Percentiles rank a stretch among this genome's conserved stretches.
Conservation (phyloP, 2,113 vertebrate species). For the Danionella cerebrum region DNA sequence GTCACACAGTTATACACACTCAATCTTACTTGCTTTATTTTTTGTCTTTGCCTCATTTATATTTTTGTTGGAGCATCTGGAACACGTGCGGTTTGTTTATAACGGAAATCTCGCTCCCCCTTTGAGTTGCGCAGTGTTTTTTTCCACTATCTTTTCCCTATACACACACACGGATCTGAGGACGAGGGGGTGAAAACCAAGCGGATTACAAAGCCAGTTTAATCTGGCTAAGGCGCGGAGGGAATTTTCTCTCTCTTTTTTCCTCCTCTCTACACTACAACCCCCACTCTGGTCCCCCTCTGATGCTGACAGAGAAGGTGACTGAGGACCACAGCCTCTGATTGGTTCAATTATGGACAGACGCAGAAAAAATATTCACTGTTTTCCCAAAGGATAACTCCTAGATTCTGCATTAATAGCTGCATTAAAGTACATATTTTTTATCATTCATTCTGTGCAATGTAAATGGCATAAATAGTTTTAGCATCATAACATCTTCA, state of each 20-base stretch:
- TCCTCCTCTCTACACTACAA: background rate
- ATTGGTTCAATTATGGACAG: slow-evolving; percentile 7
- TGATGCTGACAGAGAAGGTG: slow-evolving; percentile 24
- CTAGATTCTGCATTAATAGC: background rate
- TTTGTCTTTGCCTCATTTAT: slow-evolving; percentile 31
- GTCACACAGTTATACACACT: background rate
- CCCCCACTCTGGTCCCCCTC: background rate
- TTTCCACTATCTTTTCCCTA: background rate
- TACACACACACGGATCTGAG: slow-evolving; percentile 2
- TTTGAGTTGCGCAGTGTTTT: background rate
- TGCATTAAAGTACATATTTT: no score
- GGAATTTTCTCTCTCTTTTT: slow-evolving; percentile 24
- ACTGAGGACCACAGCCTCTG: slow-evolving; percentile 5
- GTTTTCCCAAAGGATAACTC: background rate
- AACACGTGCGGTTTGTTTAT: slow-evolving; percentile 24
- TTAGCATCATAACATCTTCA: no score
- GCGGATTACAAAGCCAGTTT: slow-evolving; percentile 40
- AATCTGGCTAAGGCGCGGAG: slow-evolving; percentile 36
- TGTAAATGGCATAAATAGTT: no score
- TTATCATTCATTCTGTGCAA: no score
- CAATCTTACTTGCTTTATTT: background rate
- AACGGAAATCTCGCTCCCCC: slow-evolving; percentile 12
- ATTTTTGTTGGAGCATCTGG: slow-evolving; percentile 13
- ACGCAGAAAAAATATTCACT: background rate
- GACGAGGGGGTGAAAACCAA: slow-evolving; percentile 40